These are phyloP conservation scores for Tetraodon nigroviridis DNA, from an alignment of 2,113 vertebrate species.

Conservation along the genomic window DNA sequence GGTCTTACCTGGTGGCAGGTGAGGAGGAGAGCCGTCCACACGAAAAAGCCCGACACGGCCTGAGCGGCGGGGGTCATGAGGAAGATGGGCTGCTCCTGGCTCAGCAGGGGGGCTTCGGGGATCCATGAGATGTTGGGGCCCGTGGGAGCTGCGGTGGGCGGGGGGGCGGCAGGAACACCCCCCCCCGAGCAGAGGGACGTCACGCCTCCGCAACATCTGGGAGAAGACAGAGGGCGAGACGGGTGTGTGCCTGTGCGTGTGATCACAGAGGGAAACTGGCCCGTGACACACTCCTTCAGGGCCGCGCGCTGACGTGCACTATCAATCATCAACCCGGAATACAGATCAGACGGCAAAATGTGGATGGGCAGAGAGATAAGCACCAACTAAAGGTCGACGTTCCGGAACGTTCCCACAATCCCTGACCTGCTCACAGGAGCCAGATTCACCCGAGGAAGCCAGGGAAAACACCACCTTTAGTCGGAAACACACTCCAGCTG, in stretches of 20 bases:
- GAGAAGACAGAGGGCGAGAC: background rate
- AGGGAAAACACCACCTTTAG: too few species aligned
- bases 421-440: too few species aligned
- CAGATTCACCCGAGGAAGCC: too few species aligned
- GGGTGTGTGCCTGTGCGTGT: background rate
- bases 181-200: conserved; percentile 68
- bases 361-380: background rate
- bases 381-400: too few species aligned
- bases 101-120: conserved; percentile 80
- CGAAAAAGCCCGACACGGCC: conserved; percentile 94
- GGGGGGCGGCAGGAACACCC: conserved; percentile 34
- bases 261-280: background rate
- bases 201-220: conserved; percentile 67
- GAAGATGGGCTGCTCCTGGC: conserved; percentile 85
- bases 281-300: conserved; percentile 1
- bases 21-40: conserved; percentile 94
- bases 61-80: conserved; percentile 92
- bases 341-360: conserved; percentile 10
- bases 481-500: too few species aligned
- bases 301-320: background rate
- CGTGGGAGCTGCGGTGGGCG: conserved; percentile 53
- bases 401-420: too few species aligned
- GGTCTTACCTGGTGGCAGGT: conserved; percentile 92
- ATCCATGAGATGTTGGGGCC: conserved; percentile 83
- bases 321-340: conserved; percentile 40